These are phyloP conservation scores for Tetraneura akinire DNA, from an alignment of 1,140 invertebrate genomes.

Conservation along the genomic window DNA sequence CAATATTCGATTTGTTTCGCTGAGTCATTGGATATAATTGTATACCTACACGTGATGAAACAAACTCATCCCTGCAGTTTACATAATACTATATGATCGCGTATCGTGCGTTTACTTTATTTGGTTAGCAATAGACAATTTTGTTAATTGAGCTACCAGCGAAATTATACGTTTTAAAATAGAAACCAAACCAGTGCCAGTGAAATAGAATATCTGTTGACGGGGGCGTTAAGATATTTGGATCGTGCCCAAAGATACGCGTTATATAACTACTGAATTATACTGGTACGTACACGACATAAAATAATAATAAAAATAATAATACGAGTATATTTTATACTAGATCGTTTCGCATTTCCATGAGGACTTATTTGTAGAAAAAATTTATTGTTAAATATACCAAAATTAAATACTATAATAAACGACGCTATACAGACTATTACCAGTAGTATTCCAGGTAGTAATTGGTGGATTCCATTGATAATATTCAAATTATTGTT, in stretches of 20 bases:
- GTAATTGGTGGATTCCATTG: too few species aligned
- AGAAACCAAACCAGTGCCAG: conserved; percentile 22
- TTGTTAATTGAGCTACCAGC: neutral
- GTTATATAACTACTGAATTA: neutral
- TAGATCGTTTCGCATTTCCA: neutral
- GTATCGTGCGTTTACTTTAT: conserved; percentile 1
- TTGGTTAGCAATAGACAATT: conserved; percentile 2
- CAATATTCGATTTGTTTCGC: conserved; percentile 22
- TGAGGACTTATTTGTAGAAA: too few species aligned
- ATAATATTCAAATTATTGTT: too few species aligned
- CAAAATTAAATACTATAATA: too few species aligned
- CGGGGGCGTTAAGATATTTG: conserved; percentile 24
- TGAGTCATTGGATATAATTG: conserved; percentile 24
- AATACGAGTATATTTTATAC: neutral
- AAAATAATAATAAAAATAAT: too few species aligned
- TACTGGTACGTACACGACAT: neutral
- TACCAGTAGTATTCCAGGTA: too few species aligned
- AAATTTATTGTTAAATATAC: too few species aligned
- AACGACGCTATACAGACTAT: too few species aligned
- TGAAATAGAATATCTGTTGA: conserved; percentile 6
- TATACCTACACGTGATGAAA: too few species aligned
- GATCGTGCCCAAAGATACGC: neutral
- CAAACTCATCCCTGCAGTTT: neutral
- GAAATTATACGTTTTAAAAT: conserved; percentile 12
- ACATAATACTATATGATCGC: too few species aligned